Percentiles rank a stretch among this genome's conserved stretches.
Evolutionary conservation across 2,113 vertebrate species (phyloP).

Genomic region (Neolamprologus devosi): DNA sequence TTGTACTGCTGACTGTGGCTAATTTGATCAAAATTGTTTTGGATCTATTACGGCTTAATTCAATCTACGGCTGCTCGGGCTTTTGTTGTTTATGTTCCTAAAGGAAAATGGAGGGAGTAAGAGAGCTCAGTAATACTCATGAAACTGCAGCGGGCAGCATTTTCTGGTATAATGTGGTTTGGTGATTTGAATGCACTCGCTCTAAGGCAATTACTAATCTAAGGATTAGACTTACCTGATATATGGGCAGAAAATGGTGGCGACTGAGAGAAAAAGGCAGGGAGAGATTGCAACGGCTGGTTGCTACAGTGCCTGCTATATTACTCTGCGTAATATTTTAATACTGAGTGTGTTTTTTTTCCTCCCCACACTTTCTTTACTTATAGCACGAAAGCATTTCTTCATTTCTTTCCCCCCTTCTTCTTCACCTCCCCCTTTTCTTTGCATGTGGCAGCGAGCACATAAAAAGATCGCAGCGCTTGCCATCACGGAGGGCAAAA

Average conservation of each 20-base stretch:
- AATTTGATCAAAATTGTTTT: slow-evolving; percentile 58
- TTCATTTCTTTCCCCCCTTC: not conserved
- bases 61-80: slow-evolving; percentile 31
- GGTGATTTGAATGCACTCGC: slow-evolving; percentile 64
- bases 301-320: not conserved
- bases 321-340: slow-evolving; percentile 19
- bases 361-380: not conserved
- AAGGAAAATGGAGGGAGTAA: slow-evolving; percentile 34
- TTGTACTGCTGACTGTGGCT: slow-evolving; percentile 36
- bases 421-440: not conserved
- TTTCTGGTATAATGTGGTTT: slow-evolving; percentile 60
- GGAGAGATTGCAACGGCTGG: not conserved
- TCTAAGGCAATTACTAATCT: slow-evolving; percentile 66
- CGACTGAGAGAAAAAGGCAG: not conserved
- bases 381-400: not conserved
- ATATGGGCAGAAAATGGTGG: slow-evolving; percentile 10
- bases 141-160: slow-evolving; percentile 61
- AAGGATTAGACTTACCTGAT: slow-evolving; percentile 60
- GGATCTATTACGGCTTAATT: slow-evolving; percentile 55
- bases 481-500: slow-evolving; percentile 8
- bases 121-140: slow-evolving; percentile 37
- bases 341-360: not conserved
- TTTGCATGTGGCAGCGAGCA: not conserved
- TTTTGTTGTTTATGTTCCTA: slow-evolving; percentile 48
- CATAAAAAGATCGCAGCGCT: slow-evolving; percentile 7